Evolutionary conservation across 2,113 vertebrate species (phyloP).

Genomic region (Entomyzon cyanotis): DNA sequence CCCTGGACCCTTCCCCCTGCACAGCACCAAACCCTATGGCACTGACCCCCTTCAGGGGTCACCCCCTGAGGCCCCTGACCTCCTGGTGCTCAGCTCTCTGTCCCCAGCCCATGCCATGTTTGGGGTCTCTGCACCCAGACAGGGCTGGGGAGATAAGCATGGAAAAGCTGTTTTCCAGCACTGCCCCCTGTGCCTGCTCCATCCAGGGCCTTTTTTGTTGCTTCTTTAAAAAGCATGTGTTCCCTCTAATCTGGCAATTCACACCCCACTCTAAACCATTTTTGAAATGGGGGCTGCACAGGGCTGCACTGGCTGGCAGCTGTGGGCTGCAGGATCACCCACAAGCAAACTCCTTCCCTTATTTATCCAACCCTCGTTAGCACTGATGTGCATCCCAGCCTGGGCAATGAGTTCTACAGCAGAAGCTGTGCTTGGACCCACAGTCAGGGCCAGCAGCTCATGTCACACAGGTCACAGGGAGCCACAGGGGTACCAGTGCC

Average conservation of each 20-base stretch:
- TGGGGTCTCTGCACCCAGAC: not conserved
- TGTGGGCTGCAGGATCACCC: not conserved
- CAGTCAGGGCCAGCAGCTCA: not conserved
- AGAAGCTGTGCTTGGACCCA: not conserved
- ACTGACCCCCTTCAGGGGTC: not conserved
- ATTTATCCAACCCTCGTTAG: not conserved
- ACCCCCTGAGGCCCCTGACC: not conserved
- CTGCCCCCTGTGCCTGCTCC: not conserved
- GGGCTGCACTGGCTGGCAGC: not conserved
- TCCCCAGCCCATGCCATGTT: accelerated
- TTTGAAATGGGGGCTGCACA: not conserved
- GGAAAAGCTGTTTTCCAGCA: not conserved
- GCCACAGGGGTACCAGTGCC: not conserved
- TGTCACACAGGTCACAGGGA: not conserved
- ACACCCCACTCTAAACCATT: not conserved
- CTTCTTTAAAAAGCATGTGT: not conserved
- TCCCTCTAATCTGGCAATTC: not conserved
- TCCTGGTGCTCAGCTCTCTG: not conserved
- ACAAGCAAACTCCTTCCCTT: not conserved
- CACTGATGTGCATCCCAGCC: not conserved
- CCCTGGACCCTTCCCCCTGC: not conserved
- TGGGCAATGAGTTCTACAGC: not conserved
- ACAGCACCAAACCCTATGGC: not conserved
- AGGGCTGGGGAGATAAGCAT: not conserved
- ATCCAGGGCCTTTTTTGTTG: not conserved